Base-by-base conservation (phyloP, 2,113 vertebrate species). In the Ageneiosus marmoratus region DNA sequence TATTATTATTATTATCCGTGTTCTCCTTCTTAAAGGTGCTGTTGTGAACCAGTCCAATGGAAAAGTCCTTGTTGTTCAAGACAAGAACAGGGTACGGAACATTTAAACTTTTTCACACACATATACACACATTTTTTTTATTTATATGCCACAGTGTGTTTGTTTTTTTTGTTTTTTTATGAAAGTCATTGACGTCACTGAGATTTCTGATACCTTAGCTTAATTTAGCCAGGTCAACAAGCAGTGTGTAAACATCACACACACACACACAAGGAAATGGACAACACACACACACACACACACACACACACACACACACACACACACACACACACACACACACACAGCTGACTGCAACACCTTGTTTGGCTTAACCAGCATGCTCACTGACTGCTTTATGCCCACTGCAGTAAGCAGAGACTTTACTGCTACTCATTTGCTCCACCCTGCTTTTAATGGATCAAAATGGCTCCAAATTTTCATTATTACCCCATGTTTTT, bases 21-120 rank as follows among this genome's bases (percentile, higher is more conserved):
- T 12, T 80, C 10, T 8, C 22, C 29, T 55, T 27, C 56, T 27
- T 55, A 10, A 81, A 99, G 98, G 97, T 90, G 97, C 97, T 85
- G 97, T 98, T 65, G 93, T 98, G 58, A 95, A 99, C 88, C 93
- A 95, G 91, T 92, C 91, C 48, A 95, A 91, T 63, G 94, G 96
- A 56, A 98, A 95, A 88, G 95, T 99, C 86, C 88, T 99, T n/a
- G 96, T 97, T 1, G 94, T 99, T 77, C 98, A 99, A 89, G 97
- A 99, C 91, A 95, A 90, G 90, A 96, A 98, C 89, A 97, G 95
- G 96, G 97, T 98, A 89, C 0, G 0, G 24, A 4, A 22, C 34
- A 27, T 13, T 78, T 15, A 37, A 13, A 34, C 18, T 18, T 34
- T 63, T 60, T 67, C 7, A 27, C 24, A 5, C n/a, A 37, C 29